phyloP scores from a whole-genome alignment of 2,113 vertebrate genomes.

The Monarcha castaneiventris region DNA sequence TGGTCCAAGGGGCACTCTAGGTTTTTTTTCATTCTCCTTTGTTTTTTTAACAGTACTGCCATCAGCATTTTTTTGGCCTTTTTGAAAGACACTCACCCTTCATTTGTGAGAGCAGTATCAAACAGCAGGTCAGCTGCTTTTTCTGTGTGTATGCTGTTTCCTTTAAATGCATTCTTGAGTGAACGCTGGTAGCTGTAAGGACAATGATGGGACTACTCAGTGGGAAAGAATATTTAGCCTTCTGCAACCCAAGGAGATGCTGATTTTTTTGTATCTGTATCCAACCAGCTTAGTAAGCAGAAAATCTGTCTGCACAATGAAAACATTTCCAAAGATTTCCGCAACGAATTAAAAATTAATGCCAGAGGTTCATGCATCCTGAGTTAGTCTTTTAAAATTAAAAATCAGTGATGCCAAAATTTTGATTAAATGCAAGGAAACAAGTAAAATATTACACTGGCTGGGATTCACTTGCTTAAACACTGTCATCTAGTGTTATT shows the following conservation, averaged over 20 bases:
- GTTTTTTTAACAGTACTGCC: constrained; percentile 11
- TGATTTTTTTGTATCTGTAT: neutral
- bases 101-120: neutral
- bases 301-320: neutral
- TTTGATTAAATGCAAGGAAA: neutral
- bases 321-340: neutral
- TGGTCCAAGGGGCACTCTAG: neutral
- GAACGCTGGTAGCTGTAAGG: neutral
- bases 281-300: neutral
- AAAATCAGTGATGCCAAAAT: neutral
- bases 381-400: neutral
- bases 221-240: neutral
- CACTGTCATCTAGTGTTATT: neutral
- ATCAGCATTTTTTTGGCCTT: neutral
- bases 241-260: neutral
- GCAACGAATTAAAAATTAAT: neutral
- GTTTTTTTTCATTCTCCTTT: neutral
- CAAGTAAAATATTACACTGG: neutral
- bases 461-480: neutral
- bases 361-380: neutral
- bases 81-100: neutral
- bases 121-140: neutral
- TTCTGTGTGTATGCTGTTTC: neutral
- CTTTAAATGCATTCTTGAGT: neutral
- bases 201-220: neutral